phyloP scores from a whole-genome alignment of 2,113 vertebrate genomes.

The Neotoma lepida region DNA sequence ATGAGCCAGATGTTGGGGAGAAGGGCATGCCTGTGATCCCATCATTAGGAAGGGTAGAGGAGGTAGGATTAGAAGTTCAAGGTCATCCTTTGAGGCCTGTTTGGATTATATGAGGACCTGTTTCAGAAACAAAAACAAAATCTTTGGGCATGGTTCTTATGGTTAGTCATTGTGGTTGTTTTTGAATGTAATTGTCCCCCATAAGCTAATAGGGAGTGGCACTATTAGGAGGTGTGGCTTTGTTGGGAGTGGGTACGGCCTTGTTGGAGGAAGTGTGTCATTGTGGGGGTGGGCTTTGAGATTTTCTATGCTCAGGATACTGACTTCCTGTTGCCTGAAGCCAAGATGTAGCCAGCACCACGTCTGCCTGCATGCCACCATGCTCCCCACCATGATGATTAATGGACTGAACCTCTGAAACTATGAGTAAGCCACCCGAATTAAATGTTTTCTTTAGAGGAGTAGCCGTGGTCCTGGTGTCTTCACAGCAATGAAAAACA shows the following conservation, averaged over 20 bases:
- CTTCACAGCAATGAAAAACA: background rate
- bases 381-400: background rate
- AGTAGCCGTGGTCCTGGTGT: background rate
- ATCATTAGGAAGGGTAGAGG: background rate
- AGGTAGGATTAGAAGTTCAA: background rate
- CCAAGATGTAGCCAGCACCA: background rate
- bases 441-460: background rate
- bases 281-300: background rate
- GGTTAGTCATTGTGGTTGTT: background rate
- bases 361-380: background rate
- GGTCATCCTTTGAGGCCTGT: background rate
- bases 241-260: background rate
- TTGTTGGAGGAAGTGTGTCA: background rate
- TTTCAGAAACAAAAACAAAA: background rate
- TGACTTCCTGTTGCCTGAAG: background rate
- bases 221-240: background rate
- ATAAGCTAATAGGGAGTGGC: background rate
- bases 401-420: background rate
- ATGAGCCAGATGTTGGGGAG: background rate
- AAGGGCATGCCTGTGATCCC: background rate
- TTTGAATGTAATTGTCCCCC: background rate
- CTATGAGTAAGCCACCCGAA: background rate
- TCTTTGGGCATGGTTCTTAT: background rate
- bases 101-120: background rate
- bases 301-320: background rate